These are phyloP conservation scores for Python bivittatus DNA, from an alignment of 2,113 vertebrate genomes.

Conservation along the genomic window DNA sequence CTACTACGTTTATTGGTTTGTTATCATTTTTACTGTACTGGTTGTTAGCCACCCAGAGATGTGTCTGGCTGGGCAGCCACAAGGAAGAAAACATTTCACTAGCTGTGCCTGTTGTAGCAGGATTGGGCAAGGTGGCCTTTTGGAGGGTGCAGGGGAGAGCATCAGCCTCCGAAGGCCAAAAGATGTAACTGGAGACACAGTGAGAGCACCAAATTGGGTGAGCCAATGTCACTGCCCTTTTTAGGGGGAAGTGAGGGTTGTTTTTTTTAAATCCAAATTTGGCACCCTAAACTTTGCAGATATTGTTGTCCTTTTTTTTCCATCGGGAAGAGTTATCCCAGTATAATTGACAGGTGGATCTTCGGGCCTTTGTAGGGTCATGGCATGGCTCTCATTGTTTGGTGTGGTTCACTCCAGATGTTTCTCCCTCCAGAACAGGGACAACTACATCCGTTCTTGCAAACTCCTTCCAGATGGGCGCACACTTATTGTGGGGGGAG, in stretches of 20 bases:
- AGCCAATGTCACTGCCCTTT: background rate
- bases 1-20: background rate
- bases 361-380: background rate
- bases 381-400: background rate
- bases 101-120: background rate
- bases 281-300: background rate
- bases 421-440: constrained; percentile 83
- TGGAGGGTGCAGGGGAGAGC: background rate
- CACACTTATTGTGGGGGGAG: constrained; percentile 93
- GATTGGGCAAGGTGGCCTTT: background rate
- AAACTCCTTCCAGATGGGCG: constrained; percentile 95
- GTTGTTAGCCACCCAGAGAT: background rate
- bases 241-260: background rate
- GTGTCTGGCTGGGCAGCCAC: background rate
- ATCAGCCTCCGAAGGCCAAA: background rate
- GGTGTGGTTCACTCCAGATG: rapidly evolving
- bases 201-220: background rate
- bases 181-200: background rate
- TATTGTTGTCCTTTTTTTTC: background rate
- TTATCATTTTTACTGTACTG: background rate
- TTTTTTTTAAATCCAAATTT: background rate
- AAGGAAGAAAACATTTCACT: background rate
- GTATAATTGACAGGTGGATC: background rate
- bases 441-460: constrained; percentile 98
- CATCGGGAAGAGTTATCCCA: background rate